These are phyloP conservation scores for Platysteira castanea DNA, from an alignment of 2,113 vertebrate species.

Conservation along the genomic window DNA sequence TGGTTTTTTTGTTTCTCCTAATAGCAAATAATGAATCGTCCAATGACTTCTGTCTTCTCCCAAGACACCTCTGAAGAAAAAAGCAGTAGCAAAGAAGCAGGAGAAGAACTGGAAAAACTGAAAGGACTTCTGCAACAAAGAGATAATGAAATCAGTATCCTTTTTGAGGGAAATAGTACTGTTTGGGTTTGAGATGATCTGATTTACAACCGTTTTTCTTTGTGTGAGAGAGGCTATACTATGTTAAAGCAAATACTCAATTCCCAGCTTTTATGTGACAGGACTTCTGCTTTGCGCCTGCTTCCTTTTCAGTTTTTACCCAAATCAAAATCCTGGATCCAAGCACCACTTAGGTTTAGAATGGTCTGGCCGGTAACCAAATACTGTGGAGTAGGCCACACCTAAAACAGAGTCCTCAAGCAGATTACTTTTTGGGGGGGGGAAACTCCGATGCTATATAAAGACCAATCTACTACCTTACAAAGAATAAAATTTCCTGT, in stretches of 20 bases:
- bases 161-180: constrained; percentile 46
- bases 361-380: neutral
- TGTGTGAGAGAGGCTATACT: neutral
- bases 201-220: neutral
- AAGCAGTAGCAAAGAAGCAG: neutral
- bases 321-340: neutral
- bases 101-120: constrained; percentile 74
- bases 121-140: constrained; percentile 83
- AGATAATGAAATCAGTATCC: constrained; percentile 96
- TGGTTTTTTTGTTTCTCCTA: neutral
- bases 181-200: neutral
- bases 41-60: neutral
- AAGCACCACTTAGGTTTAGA: neutral
- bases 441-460: neutral
- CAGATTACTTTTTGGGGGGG: neutral
- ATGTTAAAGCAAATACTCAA: neutral
- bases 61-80: neutral
- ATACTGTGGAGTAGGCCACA: neutral
- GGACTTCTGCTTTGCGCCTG: neutral
- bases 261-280: neutral
- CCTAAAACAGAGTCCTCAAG: neutral
- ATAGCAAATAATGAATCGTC: constrained; percentile 73
- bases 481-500: constrained; percentile 35
- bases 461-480: constrained; percentile 2
- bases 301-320: neutral